Base-by-base conservation (phyloP, 2,113 vertebrate genomes). In the Notothenia rossii region DNA sequence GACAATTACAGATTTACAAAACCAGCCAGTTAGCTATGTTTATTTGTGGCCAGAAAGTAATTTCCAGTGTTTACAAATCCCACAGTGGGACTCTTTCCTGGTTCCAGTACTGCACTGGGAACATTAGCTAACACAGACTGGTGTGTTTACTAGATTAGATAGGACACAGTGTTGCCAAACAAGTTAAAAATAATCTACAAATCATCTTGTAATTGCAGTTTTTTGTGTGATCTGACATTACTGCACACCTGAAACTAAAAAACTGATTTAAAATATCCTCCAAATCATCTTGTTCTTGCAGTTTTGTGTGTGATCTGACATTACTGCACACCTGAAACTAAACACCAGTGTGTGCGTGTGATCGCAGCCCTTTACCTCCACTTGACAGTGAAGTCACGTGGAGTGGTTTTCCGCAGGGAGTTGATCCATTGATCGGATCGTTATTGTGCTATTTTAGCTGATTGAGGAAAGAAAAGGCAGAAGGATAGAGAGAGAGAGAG, bases 111-210 rank as follows among this genome's bases (percentile, higher is more conserved):
- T 92, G 91, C 90, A 85, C 75, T 88, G 92, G 92, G 72, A 94
- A 90, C 89, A 88, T 94, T 90, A 95, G 95, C 92, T 95, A 95
- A 94, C 94, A 94, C 86, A 90, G 69, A 91, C 88, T 93, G 84
- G 83, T 56, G 68, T 87, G 72, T 86, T 77, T 88, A 78, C 70
- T 82, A 83, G 81, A 60, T 8, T 73, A 80, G 53, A 59, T 15
- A 61, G 46, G 66, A 54, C 8, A 22, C 55, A 65, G 20, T 54
- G 64, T 71, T 61, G 33, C 64, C 68, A 75, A 60, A 77, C 18
- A 40, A 40, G 36, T 40, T 7, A 40, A 40, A 29, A 40, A 40
- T 29, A 11, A 11, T 48, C 29, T 29, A 1, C 43, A 17, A n/a
- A 33, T 40, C 45, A 51, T 43, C 53, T 33, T 55, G 15, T 72